A percentile compares a stretch with the other conserved stretches of the same genome.
Evolutionary conservation across 1,140 invertebrate genomes (phyloP).

Genomic region (Onthophagus taurus): DNA sequence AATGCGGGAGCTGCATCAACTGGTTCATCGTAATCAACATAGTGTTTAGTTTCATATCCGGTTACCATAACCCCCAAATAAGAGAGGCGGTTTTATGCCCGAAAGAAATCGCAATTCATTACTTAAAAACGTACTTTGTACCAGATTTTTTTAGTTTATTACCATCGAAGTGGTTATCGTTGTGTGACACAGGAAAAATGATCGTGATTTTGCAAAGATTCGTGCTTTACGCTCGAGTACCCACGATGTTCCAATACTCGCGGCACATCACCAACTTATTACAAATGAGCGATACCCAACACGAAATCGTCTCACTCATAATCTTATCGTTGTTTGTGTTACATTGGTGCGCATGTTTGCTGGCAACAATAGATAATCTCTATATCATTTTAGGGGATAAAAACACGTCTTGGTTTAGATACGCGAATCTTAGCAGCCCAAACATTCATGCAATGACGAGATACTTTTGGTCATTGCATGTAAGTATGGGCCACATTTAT

Average conservation of each 20-base stretch:
- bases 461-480: slow-evolving; percentile 13
- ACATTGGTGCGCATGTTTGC: slow-evolving; percentile 16
- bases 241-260: slow-evolving; percentile 11
- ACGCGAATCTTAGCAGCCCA: too few species aligned
- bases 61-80: slow-evolving; percentile 7
- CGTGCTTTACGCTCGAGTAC: slow-evolving; percentile 4
- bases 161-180: background rate
- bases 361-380: slow-evolving; percentile 9
- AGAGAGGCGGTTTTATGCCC: slow-evolving; percentile 15
- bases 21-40: slow-evolving; percentile 9
- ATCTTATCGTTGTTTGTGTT: slow-evolving; percentile 7
- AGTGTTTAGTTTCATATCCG: slow-evolving; percentile 13
- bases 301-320: slow-evolving; percentile 12
- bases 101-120: slow-evolving; percentile 7
- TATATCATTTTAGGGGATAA: background rate
- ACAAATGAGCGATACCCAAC: slow-evolving; percentile 5
- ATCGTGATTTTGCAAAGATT: background rate
- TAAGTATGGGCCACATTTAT: slow-evolving; percentile 15
- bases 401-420: slow-evolving; percentile 10
- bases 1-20: background rate
- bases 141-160: slow-evolving; percentile 11
- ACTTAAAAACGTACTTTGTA: slow-evolving; percentile 16
- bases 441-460: background rate
- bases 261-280: slow-evolving; percentile 7
- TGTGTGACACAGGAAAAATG: background rate